A percentile compares a stretch with the other conserved stretches of the same genome.
Conservation (phyloP, 2,113 vertebrate species). For the Proteles cristata region DNA sequence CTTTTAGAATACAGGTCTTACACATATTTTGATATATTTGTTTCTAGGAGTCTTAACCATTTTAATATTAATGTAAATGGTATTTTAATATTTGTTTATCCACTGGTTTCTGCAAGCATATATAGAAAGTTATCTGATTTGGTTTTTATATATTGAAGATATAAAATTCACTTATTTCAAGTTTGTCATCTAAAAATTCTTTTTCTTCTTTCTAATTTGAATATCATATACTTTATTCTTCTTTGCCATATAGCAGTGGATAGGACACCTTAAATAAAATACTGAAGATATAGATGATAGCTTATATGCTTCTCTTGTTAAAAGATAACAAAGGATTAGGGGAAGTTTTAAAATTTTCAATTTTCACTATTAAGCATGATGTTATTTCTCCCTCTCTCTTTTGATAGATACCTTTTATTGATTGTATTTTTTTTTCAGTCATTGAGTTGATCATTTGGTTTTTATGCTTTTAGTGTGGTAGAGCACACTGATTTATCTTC, state of each 20-base stretch:
- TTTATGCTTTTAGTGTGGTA: background rate
- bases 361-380: background rate
- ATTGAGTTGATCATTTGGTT: background rate
- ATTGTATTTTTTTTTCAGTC: background rate
- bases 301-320: background rate
- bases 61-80: background rate
- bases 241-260: background rate
- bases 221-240: background rate
- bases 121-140: background rate
- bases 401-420: background rate
- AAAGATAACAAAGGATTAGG: background rate
- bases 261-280: background rate
- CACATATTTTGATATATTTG: background rate
- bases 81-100: background rate
- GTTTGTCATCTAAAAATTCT: background rate
- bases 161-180: background rate
- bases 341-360: background rate
- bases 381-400: background rate
- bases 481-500: background rate
- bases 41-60: background rate
- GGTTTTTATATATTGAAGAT: background rate
- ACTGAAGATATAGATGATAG: background rate
- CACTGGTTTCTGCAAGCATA: background rate
- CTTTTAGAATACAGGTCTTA: background rate
- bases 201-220: background rate